Percentiles rank a stretch among this genome's conserved stretches.
Evolutionary conservation across 2,888 invertebrate genomes (phyloP).

Genomic region (Mechanitis mazaeus): DNA sequence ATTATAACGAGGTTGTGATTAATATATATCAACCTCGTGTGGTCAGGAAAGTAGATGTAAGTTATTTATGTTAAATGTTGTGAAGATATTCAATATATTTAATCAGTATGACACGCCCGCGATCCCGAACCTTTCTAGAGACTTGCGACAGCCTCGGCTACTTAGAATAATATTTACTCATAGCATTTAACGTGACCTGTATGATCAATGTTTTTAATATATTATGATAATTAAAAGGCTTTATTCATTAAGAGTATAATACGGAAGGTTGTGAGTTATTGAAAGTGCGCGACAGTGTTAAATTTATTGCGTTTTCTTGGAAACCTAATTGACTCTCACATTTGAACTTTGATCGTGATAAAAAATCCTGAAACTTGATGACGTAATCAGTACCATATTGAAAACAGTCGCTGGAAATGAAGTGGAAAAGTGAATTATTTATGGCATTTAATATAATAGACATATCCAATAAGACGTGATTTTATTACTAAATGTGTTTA

Average conservation of each 20-base stretch:
- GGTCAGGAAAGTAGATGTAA: conserved; percentile 44
- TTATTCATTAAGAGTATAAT: conserved; percentile 31
- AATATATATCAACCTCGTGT: conserved; percentile 33
- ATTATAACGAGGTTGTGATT: conserved; percentile 30
- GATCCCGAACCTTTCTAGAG: conserved; percentile 31
- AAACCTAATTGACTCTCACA: neutral
- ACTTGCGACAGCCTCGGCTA: conserved; percentile 56
- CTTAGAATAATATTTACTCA: conserved; percentile 21
- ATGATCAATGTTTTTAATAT: conserved; percentile 24
- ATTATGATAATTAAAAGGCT: conserved; percentile 26
- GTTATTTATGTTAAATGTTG: conserved; percentile 54
- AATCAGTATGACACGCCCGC: conserved; percentile 24
- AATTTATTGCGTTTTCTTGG: conserved; percentile 8
- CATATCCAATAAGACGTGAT: conserved; percentile 65
- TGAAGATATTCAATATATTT: conserved; percentile 32
- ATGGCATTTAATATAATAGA: conserved; percentile 55
- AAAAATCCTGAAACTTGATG: neutral
- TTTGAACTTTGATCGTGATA: neutral
- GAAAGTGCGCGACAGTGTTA: conserved; percentile 26
- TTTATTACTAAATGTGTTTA: conserved; percentile 45
- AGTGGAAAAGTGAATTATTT: conserved; percentile 16
- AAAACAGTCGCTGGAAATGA: conserved; percentile 17
- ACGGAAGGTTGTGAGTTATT: conserved; percentile 30
- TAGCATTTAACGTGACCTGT: conserved; percentile 17
- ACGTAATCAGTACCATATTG: neutral